These are phyloP conservation scores for Trichacis sp. DNA, from an alignment of 2,888 invertebrate species.

Conservation along the genomic window DNA sequence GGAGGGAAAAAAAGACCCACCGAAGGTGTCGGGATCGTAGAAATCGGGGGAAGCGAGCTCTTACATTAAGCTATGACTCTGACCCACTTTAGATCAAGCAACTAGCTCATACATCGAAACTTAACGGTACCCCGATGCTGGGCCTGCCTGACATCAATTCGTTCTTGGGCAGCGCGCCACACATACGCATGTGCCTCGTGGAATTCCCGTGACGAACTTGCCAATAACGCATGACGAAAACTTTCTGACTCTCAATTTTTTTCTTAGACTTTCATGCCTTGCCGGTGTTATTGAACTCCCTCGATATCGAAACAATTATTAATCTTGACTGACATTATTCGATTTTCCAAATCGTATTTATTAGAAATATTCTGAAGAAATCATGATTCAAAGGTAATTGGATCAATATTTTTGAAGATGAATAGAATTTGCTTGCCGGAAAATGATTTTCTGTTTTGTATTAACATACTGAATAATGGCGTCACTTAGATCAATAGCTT, in stretches of 20 bases:
- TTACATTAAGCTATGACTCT: constrained; percentile 65
- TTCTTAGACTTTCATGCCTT: too few relatives aligned
- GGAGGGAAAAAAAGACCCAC: constrained; percentile 22
- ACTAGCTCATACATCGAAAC: constrained; percentile 66
- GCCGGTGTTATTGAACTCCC: too few relatives aligned
- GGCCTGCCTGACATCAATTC: constrained; percentile 63
- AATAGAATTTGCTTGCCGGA: too few relatives aligned
- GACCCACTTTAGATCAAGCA: constrained; percentile 64
- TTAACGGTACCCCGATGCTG: constrained; percentile 66
- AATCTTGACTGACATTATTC: too few relatives aligned
- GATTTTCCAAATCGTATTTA: too few relatives aligned
- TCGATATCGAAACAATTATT: too few relatives aligned
- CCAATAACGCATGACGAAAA: neutral
- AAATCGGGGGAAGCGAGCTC: constrained; percentile 49
- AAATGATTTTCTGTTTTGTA: too few relatives aligned
- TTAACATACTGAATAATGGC: too few relatives aligned
- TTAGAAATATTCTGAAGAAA: too few relatives aligned
- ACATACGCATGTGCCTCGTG: constrained; percentile 12
- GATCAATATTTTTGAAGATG: too few relatives aligned
- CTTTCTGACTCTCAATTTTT: neutral
- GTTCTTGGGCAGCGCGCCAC: constrained; percentile 34
- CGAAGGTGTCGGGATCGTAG: constrained; percentile 40
- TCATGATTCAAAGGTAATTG: too few relatives aligned
- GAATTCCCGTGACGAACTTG: constrained; percentile 9
- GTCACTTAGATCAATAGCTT: too few relatives aligned